These are phyloP conservation scores for Cotesia vestalis DNA, from an alignment of 1,140 invertebrate species.

Conservation along the genomic window DNA sequence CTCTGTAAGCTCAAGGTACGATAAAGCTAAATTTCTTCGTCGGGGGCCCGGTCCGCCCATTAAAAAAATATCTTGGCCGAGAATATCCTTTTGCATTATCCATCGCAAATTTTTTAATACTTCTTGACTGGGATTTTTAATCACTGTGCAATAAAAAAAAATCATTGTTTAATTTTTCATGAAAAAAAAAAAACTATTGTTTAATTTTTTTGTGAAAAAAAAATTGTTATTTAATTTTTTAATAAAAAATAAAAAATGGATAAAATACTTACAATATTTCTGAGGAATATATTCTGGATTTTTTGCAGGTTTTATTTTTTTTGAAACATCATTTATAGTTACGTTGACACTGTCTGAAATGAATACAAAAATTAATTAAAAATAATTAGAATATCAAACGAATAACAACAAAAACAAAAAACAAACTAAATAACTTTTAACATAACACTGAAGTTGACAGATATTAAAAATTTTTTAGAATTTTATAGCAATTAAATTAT, in stretches of 20 bases:
- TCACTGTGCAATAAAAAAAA: constrained; percentile 46
- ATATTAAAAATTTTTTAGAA: no score
- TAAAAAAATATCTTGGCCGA: constrained; percentile 95
- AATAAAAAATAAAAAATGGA: constrained; percentile 41
- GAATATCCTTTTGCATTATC: constrained; percentile 93
- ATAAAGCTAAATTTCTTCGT: constrained; percentile 81
- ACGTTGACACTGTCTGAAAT: constrained; percentile 61
- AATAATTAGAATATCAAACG: background rate
- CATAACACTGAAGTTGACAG: background rate
- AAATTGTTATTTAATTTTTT: constrained; percentile 27
- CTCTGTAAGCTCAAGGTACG: constrained; percentile 88
- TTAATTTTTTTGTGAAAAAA: background rate
- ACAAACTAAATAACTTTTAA: background rate
- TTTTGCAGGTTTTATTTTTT: constrained; percentile 71
- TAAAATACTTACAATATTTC: constrained; percentile 79
- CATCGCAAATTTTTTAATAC: constrained; percentile 85
- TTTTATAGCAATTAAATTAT: no score
- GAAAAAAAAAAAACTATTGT: no score
- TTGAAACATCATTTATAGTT: constrained; percentile 80
- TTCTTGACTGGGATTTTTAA: constrained; percentile 70
- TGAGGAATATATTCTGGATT: constrained; percentile 83
- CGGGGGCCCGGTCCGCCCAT: constrained; percentile 88
- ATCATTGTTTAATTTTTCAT: constrained; percentile 41
- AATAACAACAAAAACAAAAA: constrained; percentile 23
- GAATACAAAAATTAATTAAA: background rate